phyloP scores from a whole-genome alignment of 2,888 invertebrate species.

The Eupithecia abbreviata region DNA sequence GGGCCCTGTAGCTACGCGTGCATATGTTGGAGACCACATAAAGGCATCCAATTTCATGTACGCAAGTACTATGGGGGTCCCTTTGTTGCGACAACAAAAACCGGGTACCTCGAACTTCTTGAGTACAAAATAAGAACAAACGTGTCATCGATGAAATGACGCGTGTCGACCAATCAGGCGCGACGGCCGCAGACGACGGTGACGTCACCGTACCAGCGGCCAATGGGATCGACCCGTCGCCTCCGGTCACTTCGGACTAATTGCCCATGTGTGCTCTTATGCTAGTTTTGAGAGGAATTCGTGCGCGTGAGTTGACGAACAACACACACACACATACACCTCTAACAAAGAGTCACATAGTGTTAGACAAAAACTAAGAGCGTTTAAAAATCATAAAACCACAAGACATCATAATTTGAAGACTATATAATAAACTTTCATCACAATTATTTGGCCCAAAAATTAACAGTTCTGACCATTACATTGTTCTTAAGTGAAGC shows the following conservation, averaged over 20 bases:
- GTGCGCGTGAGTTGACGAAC: slow-evolving; percentile 71
- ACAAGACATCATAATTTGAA: slow-evolving; percentile 10
- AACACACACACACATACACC: slow-evolving; percentile 47
- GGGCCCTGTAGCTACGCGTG: slow-evolving; percentile 27
- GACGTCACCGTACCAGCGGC: slow-evolving; percentile 77
- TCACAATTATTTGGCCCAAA: slow-evolving; percentile 47
- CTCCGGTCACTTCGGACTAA: slow-evolving; percentile 83
- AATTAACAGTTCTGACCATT: slow-evolving; percentile 64
- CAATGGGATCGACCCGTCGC: slow-evolving; percentile 77
- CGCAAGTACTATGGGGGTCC: slow-evolving; percentile 60
- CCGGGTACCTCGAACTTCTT: slow-evolving; percentile 75
- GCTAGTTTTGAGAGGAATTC: slow-evolving; percentile 75
- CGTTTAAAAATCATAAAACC: background rate
- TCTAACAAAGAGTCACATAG: slow-evolving; percentile 29
- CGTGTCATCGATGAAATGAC: slow-evolving; percentile 83
- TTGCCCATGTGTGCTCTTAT: slow-evolving; percentile 83
- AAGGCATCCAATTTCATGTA: slow-evolving; percentile 66
- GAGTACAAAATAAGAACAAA: slow-evolving; percentile 82
- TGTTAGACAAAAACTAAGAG: background rate
- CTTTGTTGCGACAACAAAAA: slow-evolving; percentile 74
- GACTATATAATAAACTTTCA: slow-evolving; percentile 41
- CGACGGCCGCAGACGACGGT: slow-evolving; percentile 80
- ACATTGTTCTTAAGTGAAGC: slow-evolving; percentile 72
- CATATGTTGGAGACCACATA: slow-evolving; percentile 55
- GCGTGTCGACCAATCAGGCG: slow-evolving; percentile 83